Evolutionary conservation across 2,888 invertebrate genomes (phyloP).

Genomic region (Oegoconia quadripuncta): DNA sequence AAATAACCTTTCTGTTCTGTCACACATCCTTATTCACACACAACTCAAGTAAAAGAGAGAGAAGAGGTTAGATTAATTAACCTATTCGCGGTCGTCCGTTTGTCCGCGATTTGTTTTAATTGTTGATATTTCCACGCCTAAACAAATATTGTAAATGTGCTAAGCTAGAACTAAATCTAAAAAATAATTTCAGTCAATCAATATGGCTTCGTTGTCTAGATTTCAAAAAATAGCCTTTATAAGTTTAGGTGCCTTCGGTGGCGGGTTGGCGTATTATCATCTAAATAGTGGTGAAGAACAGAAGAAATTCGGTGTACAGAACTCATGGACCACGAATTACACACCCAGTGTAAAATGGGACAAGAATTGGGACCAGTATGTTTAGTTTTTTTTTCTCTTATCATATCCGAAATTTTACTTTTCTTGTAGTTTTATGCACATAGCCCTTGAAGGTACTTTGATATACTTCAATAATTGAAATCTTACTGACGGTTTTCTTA

Average conservation of each 20-base stretch:
- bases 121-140: too few relatives aligned
- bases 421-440: neutral
- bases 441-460: too few relatives aligned
- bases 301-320: slow-evolving; percentile 70
- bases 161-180: neutral
- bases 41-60: too few relatives aligned
- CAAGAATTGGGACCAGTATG: slow-evolving; percentile 93
- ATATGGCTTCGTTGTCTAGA: slow-evolving; percentile 78
- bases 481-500: too few relatives aligned
- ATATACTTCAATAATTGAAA: too few relatives aligned
- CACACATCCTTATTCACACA: too few relatives aligned
- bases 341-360: slow-evolving; percentile 88
- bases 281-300: slow-evolving; percentile 57
- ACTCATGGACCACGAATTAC: slow-evolving; percentile 85
- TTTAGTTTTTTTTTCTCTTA: slow-evolving; percentile 18
- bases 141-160: too few relatives aligned
- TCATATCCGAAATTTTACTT: neutral
- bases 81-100: too few relatives aligned
- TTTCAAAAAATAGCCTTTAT: slow-evolving; percentile 77
- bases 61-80: too few relatives aligned
- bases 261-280: slow-evolving; percentile 81
- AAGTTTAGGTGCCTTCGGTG: slow-evolving; percentile 82
- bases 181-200: neutral
- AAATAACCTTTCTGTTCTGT: too few relatives aligned
- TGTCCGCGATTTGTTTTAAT: too few relatives aligned